phyloP scores from a whole-genome alignment of 2,797 vertebrate genomes.

The Silurus aristotelis region DNA sequence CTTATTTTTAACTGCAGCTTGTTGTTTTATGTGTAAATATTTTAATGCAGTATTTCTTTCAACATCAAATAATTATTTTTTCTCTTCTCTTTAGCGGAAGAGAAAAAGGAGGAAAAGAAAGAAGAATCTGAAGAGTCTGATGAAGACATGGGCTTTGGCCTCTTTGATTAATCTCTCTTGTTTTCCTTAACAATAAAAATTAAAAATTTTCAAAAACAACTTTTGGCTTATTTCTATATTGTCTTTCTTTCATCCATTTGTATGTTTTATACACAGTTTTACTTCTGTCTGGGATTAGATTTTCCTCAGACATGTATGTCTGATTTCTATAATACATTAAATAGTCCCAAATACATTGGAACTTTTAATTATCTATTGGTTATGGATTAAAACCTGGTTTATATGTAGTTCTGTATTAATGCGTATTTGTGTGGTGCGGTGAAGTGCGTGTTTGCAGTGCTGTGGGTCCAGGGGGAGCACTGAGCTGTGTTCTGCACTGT shows the following conservation, averaged over 20 bases:
- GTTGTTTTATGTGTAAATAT: not conserved
- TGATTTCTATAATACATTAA: too few relatives aligned
- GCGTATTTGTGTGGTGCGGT: not conserved
- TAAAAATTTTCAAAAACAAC: conserved; percentile 63
- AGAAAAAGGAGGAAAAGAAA: conserved; percentile 87
- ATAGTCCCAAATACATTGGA: too few relatives aligned
- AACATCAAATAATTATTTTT: not conserved
- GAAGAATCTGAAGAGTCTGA: conserved; percentile 85
- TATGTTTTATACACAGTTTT: too few relatives aligned
- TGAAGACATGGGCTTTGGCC: conserved; percentile 86
- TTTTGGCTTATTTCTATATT: conserved; percentile 16
- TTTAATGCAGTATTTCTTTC: not conserved
- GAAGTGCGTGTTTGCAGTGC: not conserved
- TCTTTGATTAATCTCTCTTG: conserved; percentile 80
- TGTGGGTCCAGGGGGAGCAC: not conserved
- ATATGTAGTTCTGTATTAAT: not conserved
- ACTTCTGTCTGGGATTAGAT: too few relatives aligned
- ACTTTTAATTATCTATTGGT: not conserved
- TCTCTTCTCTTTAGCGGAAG: conserved; percentile 72
- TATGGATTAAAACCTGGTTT: not conserved
- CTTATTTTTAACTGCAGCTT: not conserved
- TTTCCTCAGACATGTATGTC: too few relatives aligned
- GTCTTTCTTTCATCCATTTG: not conserved
- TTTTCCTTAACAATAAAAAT: conserved; percentile 75
- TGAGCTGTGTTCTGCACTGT: not conserved